phyloP scores from a whole-genome alignment of 2,113 vertebrate species.

The Urocolius indicus region DNA sequence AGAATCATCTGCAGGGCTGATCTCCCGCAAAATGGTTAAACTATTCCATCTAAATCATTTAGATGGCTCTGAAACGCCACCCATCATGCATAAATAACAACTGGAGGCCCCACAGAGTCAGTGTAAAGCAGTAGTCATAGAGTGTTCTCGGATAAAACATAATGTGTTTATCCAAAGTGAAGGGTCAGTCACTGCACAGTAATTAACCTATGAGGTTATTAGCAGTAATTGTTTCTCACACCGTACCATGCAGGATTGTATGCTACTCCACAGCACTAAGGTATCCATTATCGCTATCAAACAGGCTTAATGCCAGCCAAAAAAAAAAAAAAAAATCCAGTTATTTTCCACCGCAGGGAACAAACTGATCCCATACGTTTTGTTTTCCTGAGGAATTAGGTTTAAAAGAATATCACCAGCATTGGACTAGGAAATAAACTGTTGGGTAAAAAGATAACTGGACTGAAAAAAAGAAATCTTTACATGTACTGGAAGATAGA shows the following conservation, averaged over 20 bases:
- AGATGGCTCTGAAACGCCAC: neutral
- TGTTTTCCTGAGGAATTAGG: neutral
- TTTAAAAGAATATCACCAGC: neutral
- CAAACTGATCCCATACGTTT: neutral
- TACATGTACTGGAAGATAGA: neutral
- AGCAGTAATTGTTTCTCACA: neutral
- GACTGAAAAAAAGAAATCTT: neutral
- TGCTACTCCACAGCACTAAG: neutral
- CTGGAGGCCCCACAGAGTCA: neutral
- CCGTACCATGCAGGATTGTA: neutral
- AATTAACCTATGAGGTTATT: constrained; percentile 26
- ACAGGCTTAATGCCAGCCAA: neutral
- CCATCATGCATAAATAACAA: neutral
- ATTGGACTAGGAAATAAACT: neutral
- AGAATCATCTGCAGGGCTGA: neutral
- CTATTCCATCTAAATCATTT: neutral
- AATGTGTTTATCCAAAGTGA: neutral
- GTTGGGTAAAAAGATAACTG: neutral
- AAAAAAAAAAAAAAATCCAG: neutral
- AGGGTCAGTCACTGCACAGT: neutral
- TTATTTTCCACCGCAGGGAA: neutral
- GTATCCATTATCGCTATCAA: neutral
- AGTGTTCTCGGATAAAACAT: neutral
- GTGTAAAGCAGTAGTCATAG: neutral
- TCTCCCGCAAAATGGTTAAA: neutral